Evolutionary conservation across 2,888 invertebrate species (phyloP).

Genomic region (Tineola bisselliella): DNA sequence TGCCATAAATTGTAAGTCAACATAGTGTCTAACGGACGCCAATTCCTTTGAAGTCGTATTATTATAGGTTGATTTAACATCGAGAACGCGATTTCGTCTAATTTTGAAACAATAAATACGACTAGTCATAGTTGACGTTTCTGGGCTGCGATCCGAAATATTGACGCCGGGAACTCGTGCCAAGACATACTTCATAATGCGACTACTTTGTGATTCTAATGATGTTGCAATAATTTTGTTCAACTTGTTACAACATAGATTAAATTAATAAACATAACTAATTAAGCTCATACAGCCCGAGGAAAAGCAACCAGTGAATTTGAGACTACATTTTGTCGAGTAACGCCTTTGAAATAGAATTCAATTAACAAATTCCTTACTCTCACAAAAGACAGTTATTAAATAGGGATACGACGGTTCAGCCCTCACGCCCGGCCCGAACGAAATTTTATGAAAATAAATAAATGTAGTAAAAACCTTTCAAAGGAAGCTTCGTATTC

Average conservation of each 20-base stretch:
- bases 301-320: neutral
- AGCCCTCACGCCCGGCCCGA: neutral
- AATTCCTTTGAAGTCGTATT: slow-evolving; percentile 15
- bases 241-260: neutral
- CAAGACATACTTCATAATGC: slow-evolving; percentile 30
- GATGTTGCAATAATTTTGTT: neutral
- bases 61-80: slow-evolving; percentile 27
- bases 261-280: neutral
- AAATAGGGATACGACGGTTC: slow-evolving; percentile 18
- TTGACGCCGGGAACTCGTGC: slow-evolving; percentile 51
- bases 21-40: neutral
- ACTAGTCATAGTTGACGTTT: slow-evolving; percentile 53
- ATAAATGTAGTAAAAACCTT: neutral
- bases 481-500: neutral
- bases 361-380: slow-evolving; percentile 10
- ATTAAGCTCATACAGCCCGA: neutral
- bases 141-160: slow-evolving; percentile 59
- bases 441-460: neutral
- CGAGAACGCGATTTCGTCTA: slow-evolving; percentile 41
- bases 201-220: neutral
- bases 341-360: slow-evolving; percentile 7
- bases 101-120: slow-evolving; percentile 56
- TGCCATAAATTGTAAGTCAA: neutral
- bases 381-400: slow-evolving; percentile 8
- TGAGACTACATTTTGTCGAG: neutral